Conservation (phyloP, 2,797 vertebrate species). For the Macroramphosus scolopax region DNA sequence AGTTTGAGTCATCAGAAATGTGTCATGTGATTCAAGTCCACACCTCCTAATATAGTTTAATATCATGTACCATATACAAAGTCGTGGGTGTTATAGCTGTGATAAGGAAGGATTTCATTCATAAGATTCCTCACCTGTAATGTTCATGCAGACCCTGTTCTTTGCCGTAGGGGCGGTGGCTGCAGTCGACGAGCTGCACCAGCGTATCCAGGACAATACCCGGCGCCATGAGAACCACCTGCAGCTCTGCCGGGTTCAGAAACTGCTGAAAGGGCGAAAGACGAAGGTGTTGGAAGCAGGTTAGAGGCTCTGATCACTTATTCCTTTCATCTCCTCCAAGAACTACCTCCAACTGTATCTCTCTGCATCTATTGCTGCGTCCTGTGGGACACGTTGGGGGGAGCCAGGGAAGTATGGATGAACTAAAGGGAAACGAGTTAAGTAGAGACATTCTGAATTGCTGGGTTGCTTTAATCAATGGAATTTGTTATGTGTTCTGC, state of each 20-base stretch:
- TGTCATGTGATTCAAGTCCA: too few relatives aligned
- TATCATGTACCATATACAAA: too few relatives aligned
- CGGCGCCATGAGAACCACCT: slow-evolving; percentile 84
- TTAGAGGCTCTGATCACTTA: slow-evolving; percentile 88
- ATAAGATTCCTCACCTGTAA: too few relatives aligned
- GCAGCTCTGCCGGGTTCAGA: slow-evolving; percentile 86
- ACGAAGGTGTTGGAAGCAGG: slow-evolving; percentile 87
- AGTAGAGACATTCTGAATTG: slow-evolving; percentile 62
- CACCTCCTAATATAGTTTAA: too few relatives aligned
- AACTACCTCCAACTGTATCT: slow-evolving; percentile 56
- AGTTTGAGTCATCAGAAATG: too few relatives aligned
- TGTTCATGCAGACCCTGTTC: neutral
- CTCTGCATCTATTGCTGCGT: slow-evolving; percentile 37
- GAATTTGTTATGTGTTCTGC: slow-evolving; percentile 39
- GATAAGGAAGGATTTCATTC: too few relatives aligned
- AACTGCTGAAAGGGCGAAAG: slow-evolving; percentile 86
- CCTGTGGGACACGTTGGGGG: slow-evolving; percentile 33
- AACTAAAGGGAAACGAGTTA: slow-evolving; percentile 64
- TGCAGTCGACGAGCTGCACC: slow-evolving; percentile 66
- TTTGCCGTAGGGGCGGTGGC: slow-evolving; percentile 53
- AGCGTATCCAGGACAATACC: slow-evolving; percentile 76
- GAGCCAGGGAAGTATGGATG: slow-evolving; percentile 28
- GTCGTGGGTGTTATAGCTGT: too few relatives aligned
- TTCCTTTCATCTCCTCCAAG: slow-evolving; percentile 84
- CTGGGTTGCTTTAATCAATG: slow-evolving; percentile 68